Evolutionary conservation across 1,140 invertebrate species (phyloP), one percentile per base, ranked within the genome.

Genomic region (Leptopilina boulardi): DNA sequence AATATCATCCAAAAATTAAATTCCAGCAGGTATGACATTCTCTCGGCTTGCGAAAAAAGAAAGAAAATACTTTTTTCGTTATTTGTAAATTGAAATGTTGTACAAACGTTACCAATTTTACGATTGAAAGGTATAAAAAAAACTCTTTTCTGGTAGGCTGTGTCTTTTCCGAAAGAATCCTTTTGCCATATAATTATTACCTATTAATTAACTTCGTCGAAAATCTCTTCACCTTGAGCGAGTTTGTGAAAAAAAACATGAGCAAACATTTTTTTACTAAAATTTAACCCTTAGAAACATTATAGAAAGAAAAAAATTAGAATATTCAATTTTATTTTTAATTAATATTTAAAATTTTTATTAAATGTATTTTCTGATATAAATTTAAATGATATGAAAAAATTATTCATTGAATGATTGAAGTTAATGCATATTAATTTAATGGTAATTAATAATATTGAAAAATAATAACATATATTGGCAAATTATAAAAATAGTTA

Each of bases 71-170:
- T 66, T 30, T 66, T 66, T 30, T 9, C n/a, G 4, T 15, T 26
- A 66, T 66, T 66, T 66, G 26, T 66, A 66, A 66, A 66, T 66
- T 66, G 11, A 66, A 30, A 66, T 66, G 59, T 59, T 59, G 56
- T 66, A 66, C 59, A 66, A 34, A 66, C 26, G 21, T 66, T 66
- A 66, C 23, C 59, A 66, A 3, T 66, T 66, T 66, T 30, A 66
- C 26, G 59, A 66, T 30, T 66, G 26, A 66, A 66, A 66, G 59
- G 15, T 66, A 66, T 66, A 30, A 30, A 6, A 38, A 38, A 66
- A 66, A 34, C 59, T 66, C 26, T 66, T 26, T 30, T 30, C 59
- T 66, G 59, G 59, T 66, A 66, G 59, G 59, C 59, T 66, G 59
- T 66, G 59, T 66, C 21, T 30, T 34, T 66, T 13, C 13, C 13